phyloP scores from a whole-genome alignment of 2,797 vertebrate genomes.

The Chaenodraco wilsoni region DNA sequence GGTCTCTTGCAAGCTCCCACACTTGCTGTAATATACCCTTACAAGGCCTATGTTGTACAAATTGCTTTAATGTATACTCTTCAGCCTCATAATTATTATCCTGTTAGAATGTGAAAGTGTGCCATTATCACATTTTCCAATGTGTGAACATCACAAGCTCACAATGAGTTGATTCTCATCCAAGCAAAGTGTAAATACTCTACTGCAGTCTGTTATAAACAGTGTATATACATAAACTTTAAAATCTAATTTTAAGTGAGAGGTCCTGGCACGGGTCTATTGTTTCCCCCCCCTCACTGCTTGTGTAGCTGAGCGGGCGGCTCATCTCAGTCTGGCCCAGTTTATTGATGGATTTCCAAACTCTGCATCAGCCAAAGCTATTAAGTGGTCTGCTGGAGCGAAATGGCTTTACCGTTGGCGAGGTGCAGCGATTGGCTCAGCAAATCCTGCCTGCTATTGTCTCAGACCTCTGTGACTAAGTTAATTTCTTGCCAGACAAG shows the following conservation, averaged over 20 bases:
- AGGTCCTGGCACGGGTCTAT: conserved; percentile 37
- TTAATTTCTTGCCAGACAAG: conserved; percentile 78
- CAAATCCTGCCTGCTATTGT: conserved; percentile 72
- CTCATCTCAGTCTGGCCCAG: conserved; percentile 63
- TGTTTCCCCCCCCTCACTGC: conserved; percentile 57
- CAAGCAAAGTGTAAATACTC: conserved; percentile 3
- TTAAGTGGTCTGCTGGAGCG: conserved; percentile 79
- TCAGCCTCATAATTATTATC: background rate
- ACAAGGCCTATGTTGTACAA: background rate
- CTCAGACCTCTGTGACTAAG: conserved; percentile 71
- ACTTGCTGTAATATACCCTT: no score
- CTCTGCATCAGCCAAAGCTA: conserved; percentile 72
- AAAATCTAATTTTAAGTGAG: conserved; percentile 50
- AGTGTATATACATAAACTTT: no score
- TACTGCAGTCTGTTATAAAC: conserved; percentile 6
- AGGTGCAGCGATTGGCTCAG: conserved; percentile 66
- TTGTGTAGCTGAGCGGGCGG: conserved; percentile 55
- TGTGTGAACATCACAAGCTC: background rate
- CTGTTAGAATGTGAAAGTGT: background rate
- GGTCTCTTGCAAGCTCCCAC: background rate
- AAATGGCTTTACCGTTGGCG: conserved; percentile 71
- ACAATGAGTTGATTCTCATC: conserved; percentile 4
- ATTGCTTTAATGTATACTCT: background rate
- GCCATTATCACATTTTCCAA: background rate
- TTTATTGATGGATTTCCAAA: conserved; percentile 74